Base-by-base conservation (phyloP, 2,888 invertebrate genomes). In the Cryptus viduatorius region DNA sequence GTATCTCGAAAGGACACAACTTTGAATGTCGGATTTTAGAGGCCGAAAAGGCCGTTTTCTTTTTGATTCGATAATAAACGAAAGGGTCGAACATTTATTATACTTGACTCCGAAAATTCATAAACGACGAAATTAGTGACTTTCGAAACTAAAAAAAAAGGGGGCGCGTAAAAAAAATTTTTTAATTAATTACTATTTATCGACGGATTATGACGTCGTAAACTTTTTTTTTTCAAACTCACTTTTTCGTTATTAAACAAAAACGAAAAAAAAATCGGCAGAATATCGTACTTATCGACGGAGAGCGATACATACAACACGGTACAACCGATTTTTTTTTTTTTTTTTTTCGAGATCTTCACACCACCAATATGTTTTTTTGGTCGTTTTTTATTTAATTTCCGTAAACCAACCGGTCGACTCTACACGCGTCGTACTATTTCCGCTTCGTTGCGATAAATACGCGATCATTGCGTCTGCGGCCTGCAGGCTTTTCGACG, bases 361-460 rank as follows among this genome's bases (percentile, higher is more conserved):
- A 24, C 56, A 56, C 56, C 19, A 56, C 10, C 56, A 19, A 24
- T 19, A 24, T 19, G 56, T 19, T 19, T 19, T 19, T 19, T 56
- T 24, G 1, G 24, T 19, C 56, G 24, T 56, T 72, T 56, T 72
- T 42, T 72, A 24, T 48, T 31, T 19, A 53, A 31, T 71, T 71
- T 72, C 56, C 71, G 71, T 19, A 37, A 42, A 42, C 42, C 59
- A 12, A 29, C 71, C 16, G 56, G 7, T 37, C 71, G 42, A 56
- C 71, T 24, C 50, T 44, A 37, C 37, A 59, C 46, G 48, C 46
- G 61, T 48, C 37, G 10, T 56, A 56, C 48, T 59, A 80, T 75
- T 73, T 80, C 73, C 80, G 73, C 73, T 80, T 80, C 59, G 19
- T 4, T 37, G 31, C 79, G 73, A 68, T 73, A 67, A 73, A 80